Base-by-base conservation (phyloP, 1,140 invertebrate genomes). In the Drosophila lacteicornis region DNA sequence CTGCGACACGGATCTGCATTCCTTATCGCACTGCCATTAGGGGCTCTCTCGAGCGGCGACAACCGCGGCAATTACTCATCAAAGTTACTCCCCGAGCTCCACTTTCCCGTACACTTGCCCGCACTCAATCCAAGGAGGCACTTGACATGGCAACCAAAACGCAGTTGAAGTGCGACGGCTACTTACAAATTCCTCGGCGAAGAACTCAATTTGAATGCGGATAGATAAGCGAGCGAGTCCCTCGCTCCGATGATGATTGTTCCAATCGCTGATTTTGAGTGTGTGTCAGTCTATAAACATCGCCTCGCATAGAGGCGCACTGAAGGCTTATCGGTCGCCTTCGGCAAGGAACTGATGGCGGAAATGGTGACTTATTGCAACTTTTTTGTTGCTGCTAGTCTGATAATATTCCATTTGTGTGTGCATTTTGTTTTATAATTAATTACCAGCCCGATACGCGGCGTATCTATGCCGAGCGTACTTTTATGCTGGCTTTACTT, bases 221-320 rank as follows among this genome's bases (percentile, higher is more conserved):
- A 70, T 51, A 71, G 84, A 86, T 86, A 86, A 86, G 83, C 68
- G 49, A 75, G 47, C 51, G 40, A 71, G 51, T 47, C 51, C 60
- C 66, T 71, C 46, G 58, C 63, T 61, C 45, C 74, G 56, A 66
- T 68, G 62, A 74, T 90, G 85, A 90, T 86, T 86, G 87, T 90
- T 90, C 86, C 86, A 87, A 90, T 90, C 82, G 69, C 60, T 91
- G 86, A 91, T 86, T 90, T 82, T 86, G 71, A 82, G 86, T 76
- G 51, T 74, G 83, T 87, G 83, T 87, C 76, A 82, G 83, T 51
- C 60, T 71, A 78, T 78, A 83, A 73, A 70, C 59, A 68, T 70
- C 38, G 56, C 43, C 38, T 46, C 55, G 68, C 47, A 68, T 83
- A 56, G 55, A 63, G 62, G 62, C 79, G 60, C 61, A 36, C 55